A percentile compares a stretch with the other conserved stretches of the same genome.
Evolutionary conservation across 35 echinoderm and acorn worm species (phyloP).

Genomic region (Ptychodera flava): DNA sequence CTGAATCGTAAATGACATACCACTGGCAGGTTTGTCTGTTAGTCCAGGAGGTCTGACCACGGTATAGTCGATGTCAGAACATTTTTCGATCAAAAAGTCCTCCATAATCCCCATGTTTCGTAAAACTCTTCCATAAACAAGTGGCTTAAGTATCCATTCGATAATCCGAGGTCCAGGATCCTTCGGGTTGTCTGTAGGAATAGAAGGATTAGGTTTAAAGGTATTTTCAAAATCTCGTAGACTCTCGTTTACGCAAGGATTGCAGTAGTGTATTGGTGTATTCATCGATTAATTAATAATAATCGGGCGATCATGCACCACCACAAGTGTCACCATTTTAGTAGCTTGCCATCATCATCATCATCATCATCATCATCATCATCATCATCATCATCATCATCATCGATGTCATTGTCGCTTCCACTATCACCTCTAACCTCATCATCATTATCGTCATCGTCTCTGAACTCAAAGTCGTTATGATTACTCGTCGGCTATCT

Average conservation of each 20-base stretch:
- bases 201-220: slow-evolving; percentile 2
- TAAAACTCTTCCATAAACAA: slow-evolving; percentile 12
- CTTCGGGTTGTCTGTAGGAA: slow-evolving; percentile 27
- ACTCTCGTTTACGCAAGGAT: background rate
- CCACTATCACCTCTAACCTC: background rate
- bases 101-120: slow-evolving; percentile 54
- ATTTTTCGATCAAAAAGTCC: slow-evolving; percentile 32
- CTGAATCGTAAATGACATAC: too few relatives aligned
- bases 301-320: too few relatives aligned
- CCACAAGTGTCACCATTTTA: background rate
- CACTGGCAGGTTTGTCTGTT: slow-evolving; percentile 17
- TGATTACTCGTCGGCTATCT: too few relatives aligned
- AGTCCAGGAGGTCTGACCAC: slow-evolving; percentile 56
- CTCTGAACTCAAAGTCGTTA: background rate
- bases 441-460: slow-evolving; percentile 9
- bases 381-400: slow-evolving; percentile 9
- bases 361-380: slow-evolving; percentile 9
- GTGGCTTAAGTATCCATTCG: slow-evolving; percentile 39
- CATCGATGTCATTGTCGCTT: background rate
- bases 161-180: slow-evolving; percentile 27
- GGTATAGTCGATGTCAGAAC: slow-evolving; percentile 64
- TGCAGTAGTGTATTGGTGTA: background rate
- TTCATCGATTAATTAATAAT: too few relatives aligned
- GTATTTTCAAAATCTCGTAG: background rate
- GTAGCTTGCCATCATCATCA: background rate